A percentile compares a stretch with the other conserved stretches of the same genome.
Evolutionary conservation across 2,888 invertebrate genomes (phyloP).

Genomic region (Strigamia transsilvanica): DNA sequence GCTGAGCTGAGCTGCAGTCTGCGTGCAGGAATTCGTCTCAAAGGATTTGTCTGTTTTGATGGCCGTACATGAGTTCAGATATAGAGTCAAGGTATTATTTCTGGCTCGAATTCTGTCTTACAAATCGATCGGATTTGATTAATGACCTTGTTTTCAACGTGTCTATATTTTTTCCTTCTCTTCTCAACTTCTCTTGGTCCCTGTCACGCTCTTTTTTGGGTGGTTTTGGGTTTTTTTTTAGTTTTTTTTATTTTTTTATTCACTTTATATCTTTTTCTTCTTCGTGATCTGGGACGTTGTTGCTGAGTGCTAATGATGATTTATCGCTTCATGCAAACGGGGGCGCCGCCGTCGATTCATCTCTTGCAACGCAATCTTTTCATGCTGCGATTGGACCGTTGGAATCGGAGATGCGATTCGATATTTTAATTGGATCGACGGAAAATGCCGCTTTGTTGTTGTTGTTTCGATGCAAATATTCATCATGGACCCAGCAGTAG

Average conservation of each 20-base stretch:
- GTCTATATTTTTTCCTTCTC: not conserved
- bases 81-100: not conserved
- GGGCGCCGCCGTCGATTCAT: not conserved
- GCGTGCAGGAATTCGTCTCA: too few relatives aligned
- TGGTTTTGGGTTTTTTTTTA: not conserved
- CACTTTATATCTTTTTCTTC: slow-evolving; percentile 1
- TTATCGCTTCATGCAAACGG: not conserved
- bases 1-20: too few relatives aligned
- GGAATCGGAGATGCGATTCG: too few relatives aligned
- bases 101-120: not conserved
- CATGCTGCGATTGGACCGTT: too few relatives aligned
- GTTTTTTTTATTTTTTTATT: not conserved
- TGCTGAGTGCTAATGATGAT: slow-evolving; percentile 21
- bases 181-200: slow-evolving; percentile 7
- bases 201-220: not conserved
- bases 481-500: not conserved
- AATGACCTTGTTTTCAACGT: slow-evolving; percentile 26
- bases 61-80: not conserved
- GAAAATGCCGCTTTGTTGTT: not conserved
- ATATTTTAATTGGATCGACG: not conserved
- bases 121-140: slow-evolving; percentile 10
- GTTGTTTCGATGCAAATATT: not conserved
- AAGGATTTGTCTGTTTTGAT: not conserved
- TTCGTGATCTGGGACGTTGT: not conserved
- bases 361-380: not conserved